Percentiles rank a stretch among this genome's conserved stretches.
Evolutionary conservation across 2,797 vertebrate genomes (phyloP).

Genomic region (Chelonia mydas): DNA sequence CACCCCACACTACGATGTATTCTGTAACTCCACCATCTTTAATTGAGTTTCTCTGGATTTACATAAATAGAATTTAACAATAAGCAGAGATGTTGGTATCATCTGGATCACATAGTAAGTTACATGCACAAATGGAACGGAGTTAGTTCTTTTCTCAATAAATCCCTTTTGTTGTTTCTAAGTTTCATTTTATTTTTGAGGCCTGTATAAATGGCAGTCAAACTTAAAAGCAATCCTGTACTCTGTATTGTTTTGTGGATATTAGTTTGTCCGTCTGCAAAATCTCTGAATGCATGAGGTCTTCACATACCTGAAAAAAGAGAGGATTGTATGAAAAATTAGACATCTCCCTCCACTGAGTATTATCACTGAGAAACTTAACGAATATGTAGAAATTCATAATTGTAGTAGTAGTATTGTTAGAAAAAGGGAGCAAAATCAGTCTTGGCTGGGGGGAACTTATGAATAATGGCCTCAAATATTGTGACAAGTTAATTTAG

Average conservation of each 20-base stretch:
- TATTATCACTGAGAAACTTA: neutral
- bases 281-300: neutral
- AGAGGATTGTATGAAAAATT: slow-evolving; percentile 16
- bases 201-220: neutral
- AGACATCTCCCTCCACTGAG: neutral
- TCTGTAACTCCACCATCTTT: neutral
- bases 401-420: neutral
- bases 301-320: neutral
- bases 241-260: neutral
- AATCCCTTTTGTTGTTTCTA: neutral
- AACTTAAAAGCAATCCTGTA: slow-evolving; percentile 1
- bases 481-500: neutral
- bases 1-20: neutral
- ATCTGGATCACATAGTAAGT: neutral
- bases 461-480: neutral
- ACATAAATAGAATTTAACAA: neutral
- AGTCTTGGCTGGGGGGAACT: neutral
- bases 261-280: slow-evolving; percentile 6
- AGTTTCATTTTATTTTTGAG: slow-evolving; percentile 9
- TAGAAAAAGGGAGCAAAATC: neutral
- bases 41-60: neutral
- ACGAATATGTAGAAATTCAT: slow-evolving; percentile 13
- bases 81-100: neutral
- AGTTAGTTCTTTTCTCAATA: neutral
- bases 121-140: neutral